Evolutionary conservation across 2,888 invertebrate species (phyloP).

Genomic region (Gerris lacustris): DNA sequence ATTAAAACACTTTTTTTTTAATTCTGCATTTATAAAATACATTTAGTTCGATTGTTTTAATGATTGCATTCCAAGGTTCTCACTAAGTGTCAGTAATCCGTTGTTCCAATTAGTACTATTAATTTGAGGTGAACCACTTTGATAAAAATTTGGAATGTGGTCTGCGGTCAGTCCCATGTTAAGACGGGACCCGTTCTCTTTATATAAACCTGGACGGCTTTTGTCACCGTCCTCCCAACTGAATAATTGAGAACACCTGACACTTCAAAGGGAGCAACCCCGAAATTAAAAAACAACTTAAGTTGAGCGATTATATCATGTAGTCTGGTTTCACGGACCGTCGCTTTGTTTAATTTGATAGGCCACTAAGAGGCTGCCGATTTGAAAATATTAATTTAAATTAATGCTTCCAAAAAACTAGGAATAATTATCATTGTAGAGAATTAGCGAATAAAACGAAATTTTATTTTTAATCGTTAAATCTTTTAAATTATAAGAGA

Average conservation of each 20-base stretch:
- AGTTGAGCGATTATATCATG: not conserved
- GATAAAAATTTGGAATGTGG: not conserved
- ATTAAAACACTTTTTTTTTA: no score
- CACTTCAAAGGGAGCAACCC: not conserved
- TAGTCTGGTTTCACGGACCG: not conserved
- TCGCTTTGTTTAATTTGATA: not conserved
- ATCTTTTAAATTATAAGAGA: no score
- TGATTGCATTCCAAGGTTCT: no score
- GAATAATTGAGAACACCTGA: slow-evolving; percentile 5
- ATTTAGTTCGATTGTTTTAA: no score
- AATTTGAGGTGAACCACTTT: not conserved
- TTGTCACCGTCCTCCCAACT: not conserved
- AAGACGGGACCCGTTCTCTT: not conserved
- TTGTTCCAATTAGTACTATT: no score
- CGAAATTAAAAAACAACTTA: not conserved
- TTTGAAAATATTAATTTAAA: not conserved
- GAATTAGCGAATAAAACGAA: no score
- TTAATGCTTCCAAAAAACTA: no score
- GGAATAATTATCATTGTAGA: no score
- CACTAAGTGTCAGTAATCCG: no score
- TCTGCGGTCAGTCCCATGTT: not conserved
- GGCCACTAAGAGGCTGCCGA: not conserved
- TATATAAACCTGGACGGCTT: not conserved
- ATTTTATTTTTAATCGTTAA: no score
- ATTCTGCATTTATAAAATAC: no score